phyloP scores from a whole-genome alignment of 2,113 vertebrate species.

The Phylloscopus trochilus region DNA sequence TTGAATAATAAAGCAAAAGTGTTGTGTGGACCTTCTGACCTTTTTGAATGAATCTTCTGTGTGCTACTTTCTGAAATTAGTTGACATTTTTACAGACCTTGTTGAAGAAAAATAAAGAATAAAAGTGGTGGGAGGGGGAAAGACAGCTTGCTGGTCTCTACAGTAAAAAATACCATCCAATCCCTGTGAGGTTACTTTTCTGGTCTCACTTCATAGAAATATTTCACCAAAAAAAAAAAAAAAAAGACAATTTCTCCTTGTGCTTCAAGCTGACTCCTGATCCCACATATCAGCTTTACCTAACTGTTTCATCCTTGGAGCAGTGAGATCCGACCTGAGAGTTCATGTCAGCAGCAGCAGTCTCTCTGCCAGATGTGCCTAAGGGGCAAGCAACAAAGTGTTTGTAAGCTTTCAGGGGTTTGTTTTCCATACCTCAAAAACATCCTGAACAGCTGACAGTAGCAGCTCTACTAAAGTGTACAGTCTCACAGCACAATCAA shows the following conservation, averaged over 20 bases:
- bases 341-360: slow-evolving; percentile 1
- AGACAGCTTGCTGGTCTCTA: slow-evolving; percentile 26
- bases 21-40: neutral
- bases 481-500: slow-evolving; percentile 7
- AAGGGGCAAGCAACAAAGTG: slow-evolving; percentile 53
- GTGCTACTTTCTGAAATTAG: neutral
- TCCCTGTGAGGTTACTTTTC: slow-evolving; percentile 6
- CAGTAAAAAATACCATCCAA: slow-evolving; percentile 1
- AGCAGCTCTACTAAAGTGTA: neutral
- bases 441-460: slow-evolving; percentile 32
- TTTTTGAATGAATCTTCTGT: slow-evolving; percentile 21
- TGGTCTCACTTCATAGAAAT: slow-evolving; percentile 56
- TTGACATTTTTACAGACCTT: slow-evolving; percentile 47
- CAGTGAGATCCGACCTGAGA: slow-evolving; percentile 28
- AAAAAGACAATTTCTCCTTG: slow-evolving; percentile 42
- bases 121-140: slow-evolving; percentile 17
- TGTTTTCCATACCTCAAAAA: slow-evolving; percentile 53
- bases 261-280: slow-evolving; percentile 29
- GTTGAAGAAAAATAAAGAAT: slow-evolving; percentile 61
- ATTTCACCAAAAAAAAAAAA: slow-evolving; percentile 61
- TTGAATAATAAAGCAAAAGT: slow-evolving; percentile 18
- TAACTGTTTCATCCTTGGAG: slow-evolving; percentile 61
- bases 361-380: slow-evolving; percentile 35
- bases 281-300: slow-evolving; percentile 48
- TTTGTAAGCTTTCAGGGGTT: slow-evolving; percentile 26